Base-by-base conservation (phyloP, 2,888 invertebrate genomes). In the Scaeva pyrastri region DNA sequence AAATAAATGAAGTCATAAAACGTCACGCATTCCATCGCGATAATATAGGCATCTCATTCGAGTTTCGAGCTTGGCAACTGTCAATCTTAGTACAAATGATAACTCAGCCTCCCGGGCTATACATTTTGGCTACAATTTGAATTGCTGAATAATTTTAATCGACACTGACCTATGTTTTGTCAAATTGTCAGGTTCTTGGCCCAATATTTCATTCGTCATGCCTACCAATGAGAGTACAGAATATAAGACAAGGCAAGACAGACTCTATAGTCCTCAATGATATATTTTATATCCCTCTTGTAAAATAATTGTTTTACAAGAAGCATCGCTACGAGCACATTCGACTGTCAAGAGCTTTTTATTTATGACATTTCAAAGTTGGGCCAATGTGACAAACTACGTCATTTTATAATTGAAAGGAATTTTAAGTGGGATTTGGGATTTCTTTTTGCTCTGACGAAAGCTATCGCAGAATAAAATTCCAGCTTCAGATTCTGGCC, bases 351-450 rank as follows among this genome's bases (percentile, higher is more conserved):
- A 56, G 39, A 58, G 48, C 2, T 55, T 52, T 71, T 50, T 78
- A 52, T 75, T 64, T 75, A 66, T 71, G 31, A 52, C 50, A 64
- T 64, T 55, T 56, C 14, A 16, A 16, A 55, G 41, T 26, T 12
- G 16, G 45, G 36, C 48, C 39, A 72, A 78, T 78, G 72, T 73
- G 66, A 48, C 21, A 26, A 26, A 52, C 39, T 50, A 82, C 79
- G 84, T 79, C 79, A 84, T 66, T 43, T 6, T 71, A 66, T 71
- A 66, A 74, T 66, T 39, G 64, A 71, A 56, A 75, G 56, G 79
- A 75, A 75, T 75, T 71, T 71, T 62, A 74, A 83, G 68, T 78
- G 31, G 31, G 78, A 78, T 50, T 55, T 58, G 16, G 41, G 31
- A 21, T 68, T 50, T 52, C 21, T 21, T 68, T 52, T 50, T 68